phyloP scores from a whole-genome alignment of 1,140 invertebrate species.

The Drosophila kohkoa region DNA sequence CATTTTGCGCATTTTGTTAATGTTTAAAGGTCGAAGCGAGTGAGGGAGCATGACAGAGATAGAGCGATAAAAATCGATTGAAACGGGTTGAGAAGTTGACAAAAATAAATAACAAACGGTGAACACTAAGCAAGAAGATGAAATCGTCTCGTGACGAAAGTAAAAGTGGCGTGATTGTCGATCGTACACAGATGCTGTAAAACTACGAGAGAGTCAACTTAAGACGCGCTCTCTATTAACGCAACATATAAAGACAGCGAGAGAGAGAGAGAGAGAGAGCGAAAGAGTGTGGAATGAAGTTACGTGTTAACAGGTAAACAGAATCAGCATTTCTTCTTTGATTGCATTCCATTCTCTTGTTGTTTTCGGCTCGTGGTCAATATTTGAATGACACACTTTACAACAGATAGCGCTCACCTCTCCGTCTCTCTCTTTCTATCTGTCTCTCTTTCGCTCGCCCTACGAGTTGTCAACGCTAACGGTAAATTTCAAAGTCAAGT shows the following conservation, averaged over 20 bases:
- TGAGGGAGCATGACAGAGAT: neutral
- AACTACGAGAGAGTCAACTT: slow-evolving; percentile 1
- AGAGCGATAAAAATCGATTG: neutral
- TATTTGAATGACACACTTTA: slow-evolving; percentile 62
- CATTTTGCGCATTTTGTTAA: slow-evolving; percentile 25
- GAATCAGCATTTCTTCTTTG: slow-evolving; percentile 17
- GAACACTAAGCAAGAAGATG: slow-evolving; percentile 6
- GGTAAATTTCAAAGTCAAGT: slow-evolving; percentile 51
- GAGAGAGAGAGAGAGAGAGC: neutral
- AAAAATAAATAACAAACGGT: slow-evolving; percentile 4
- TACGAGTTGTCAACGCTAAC: slow-evolving; percentile 36
- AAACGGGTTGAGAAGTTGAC: neutral
- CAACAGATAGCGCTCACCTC: slow-evolving; percentile 8
- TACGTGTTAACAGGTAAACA: slow-evolving; percentile 22
- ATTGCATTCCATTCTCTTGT: slow-evolving; percentile 13
- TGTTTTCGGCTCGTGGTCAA: slow-evolving; percentile 37
- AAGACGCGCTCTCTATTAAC: neutral
- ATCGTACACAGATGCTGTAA: slow-evolving; percentile 16
- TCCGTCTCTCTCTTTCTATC: neutral
- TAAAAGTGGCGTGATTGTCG: slow-evolving; percentile 65
- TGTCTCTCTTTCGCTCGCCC: slow-evolving; percentile 2
- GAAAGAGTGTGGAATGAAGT: slow-evolving; percentile 20
- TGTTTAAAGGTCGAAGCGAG: slow-evolving; percentile 6
- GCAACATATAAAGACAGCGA: neutral
- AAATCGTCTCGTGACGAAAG: slow-evolving; percentile 49